Conservation (phyloP, 1,140 invertebrate species). For the Neodiprion fabricii region DNA sequence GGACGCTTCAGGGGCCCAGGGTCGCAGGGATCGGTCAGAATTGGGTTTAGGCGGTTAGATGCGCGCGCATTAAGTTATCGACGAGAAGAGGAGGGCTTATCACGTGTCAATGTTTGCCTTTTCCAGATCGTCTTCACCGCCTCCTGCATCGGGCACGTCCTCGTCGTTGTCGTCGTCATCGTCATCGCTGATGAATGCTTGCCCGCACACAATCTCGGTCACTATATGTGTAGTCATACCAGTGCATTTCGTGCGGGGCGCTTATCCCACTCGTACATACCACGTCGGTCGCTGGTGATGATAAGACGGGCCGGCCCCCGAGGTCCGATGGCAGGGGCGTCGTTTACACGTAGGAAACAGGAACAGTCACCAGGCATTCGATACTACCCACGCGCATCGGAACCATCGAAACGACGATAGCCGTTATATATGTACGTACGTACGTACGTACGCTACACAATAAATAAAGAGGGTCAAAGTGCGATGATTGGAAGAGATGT, state of each 20-base stretch:
- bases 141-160: neutral
- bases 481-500: neutral
- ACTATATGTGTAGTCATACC: neutral
- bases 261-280: no score
- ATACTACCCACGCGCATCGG: no score
- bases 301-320: no score
- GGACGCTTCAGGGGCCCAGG: neutral
- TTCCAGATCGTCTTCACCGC: neutral
- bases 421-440: slow-evolving; percentile 15
- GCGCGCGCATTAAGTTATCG: neutral
- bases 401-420: slow-evolving; percentile 28
- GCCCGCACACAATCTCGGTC: neutral
- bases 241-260: no score
- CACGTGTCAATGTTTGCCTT: slow-evolving; percentile 2
- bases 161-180: neutral
- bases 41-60: neutral
- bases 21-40: neutral
- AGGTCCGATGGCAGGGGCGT: no score
- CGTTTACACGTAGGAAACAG: no score
- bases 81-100: neutral
- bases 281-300: no score
- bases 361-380: no score
- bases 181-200: neutral
- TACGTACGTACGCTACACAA: slow-evolving; percentile 24
- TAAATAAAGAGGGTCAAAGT: slow-evolving; percentile 25